These are phyloP conservation scores for Narcine bancroftii DNA, from an alignment of 2,113 vertebrate genomes.

Conservation along the genomic window DNA sequence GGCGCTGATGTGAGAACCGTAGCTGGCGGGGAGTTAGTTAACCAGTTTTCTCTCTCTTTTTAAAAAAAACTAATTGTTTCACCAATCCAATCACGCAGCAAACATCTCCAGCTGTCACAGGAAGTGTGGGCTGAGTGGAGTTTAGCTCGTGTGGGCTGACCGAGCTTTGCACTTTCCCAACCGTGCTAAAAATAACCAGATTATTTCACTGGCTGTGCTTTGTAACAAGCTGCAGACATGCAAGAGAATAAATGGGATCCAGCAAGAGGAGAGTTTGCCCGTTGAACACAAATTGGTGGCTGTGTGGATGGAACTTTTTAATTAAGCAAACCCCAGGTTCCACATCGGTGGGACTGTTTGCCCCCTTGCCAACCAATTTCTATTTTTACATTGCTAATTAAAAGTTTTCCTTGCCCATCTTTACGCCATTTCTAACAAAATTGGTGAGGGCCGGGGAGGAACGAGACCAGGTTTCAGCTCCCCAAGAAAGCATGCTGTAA, in stretches of 20 bases:
- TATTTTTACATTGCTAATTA: neutral
- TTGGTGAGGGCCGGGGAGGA: neutral
- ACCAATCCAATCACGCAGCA: slow-evolving; percentile 1
- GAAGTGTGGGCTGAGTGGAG: slow-evolving; percentile 4
- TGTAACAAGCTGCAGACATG: slow-evolving; percentile 7
- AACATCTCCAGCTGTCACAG: slow-evolving; percentile 26
- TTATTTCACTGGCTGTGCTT: slow-evolving; percentile 6
- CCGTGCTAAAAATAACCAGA: slow-evolving; percentile 20
- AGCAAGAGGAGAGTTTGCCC: neutral
- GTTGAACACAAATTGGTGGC: neutral
- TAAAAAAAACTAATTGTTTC: neutral
- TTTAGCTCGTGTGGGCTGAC: slow-evolving; percentile 19
- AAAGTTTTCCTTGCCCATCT: neutral
- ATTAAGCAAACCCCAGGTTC: slow-evolving; percentile 21
- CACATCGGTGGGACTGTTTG: neutral
- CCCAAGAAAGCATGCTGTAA: neutral
- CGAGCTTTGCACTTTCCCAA: slow-evolving; percentile 30
- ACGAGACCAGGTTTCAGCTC: neutral
- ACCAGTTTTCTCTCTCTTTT: neutral
- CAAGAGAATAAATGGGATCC: slow-evolving; percentile 5
- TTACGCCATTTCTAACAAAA: neutral
- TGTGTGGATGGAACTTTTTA: slow-evolving; percentile 27
- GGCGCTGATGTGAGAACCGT: neutral
- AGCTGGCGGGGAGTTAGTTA: neutral
- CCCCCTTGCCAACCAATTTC: neutral